Evolutionary conservation across 2,113 vertebrate species (phyloP).

Genomic region (Bufo bufo): DNA sequence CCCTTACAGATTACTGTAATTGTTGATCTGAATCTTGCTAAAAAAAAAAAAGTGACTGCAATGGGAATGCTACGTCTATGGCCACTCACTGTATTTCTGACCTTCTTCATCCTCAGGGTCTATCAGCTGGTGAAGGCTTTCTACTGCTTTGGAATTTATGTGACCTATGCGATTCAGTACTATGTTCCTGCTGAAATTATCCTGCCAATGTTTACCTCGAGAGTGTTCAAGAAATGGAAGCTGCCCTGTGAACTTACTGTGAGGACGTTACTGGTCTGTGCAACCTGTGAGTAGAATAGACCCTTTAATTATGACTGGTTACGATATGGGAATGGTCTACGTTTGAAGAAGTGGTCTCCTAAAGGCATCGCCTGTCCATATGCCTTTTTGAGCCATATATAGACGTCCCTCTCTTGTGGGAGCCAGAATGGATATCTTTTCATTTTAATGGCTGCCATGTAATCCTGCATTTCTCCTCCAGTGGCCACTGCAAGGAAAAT

Average conservation of each 20-base stretch:
- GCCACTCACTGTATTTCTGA: neutral
- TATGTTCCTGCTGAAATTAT: slow-evolving; percentile 88
- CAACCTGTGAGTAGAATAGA: slow-evolving; percentile 81
- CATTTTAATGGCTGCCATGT: no score
- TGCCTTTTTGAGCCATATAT: no score
- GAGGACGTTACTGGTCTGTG: slow-evolving; percentile 75
- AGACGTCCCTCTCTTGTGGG: no score
- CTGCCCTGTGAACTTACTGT: slow-evolving; percentile 70
- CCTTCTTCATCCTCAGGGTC: slow-evolving; percentile 70
- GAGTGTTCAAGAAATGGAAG: slow-evolving; percentile 75
- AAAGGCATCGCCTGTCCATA: no score
- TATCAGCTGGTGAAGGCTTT: slow-evolving; percentile 87
- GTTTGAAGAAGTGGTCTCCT: no score
- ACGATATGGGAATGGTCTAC: neutral
- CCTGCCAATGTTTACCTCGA: slow-evolving; percentile 73
- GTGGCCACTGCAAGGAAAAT: no score
- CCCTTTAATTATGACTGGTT: neutral
- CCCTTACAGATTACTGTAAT: no score
- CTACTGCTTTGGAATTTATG: slow-evolving; percentile 88
- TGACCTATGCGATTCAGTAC: slow-evolving; percentile 88
- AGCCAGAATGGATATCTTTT: no score
- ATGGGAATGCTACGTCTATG: neutral
- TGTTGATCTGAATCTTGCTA: no score
- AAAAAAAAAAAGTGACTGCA: no score
- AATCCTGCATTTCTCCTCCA: no score